These are phyloP conservation scores for Ptilonorhynchus violaceus DNA, from an alignment of 2,113 vertebrate species.

Conservation along the genomic window DNA sequence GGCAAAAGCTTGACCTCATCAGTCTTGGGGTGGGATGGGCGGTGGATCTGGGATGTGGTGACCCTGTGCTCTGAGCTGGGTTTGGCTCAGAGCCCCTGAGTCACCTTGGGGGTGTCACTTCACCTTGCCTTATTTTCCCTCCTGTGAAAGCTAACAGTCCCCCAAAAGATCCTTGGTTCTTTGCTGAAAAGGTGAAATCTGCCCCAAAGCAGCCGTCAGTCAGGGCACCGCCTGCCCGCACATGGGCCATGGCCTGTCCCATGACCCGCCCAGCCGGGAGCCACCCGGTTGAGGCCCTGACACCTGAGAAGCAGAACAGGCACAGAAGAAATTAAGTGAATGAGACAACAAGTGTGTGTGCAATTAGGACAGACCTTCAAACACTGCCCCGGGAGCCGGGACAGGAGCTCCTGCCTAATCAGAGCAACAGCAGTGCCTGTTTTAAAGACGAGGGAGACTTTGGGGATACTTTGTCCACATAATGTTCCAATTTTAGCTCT, in stretches of 20 bases:
- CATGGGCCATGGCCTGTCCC: neutral
- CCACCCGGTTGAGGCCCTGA: neutral
- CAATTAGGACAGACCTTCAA: conserved; percentile 3
- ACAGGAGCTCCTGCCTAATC: neutral
- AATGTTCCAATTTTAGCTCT: conserved; percentile 65
- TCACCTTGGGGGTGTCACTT: neutral
- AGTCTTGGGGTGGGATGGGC: neutral
- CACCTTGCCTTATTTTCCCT: neutral
- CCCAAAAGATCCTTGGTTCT: fast-evolving
- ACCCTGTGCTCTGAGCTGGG: neutral
- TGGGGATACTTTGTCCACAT: conserved; percentile 48
- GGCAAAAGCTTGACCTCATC: neutral
- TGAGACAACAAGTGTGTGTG: neutral
- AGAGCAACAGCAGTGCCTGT: neutral
- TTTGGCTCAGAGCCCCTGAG: neutral
- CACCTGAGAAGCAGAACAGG: conserved; percentile 23
- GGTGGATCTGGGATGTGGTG: neutral
- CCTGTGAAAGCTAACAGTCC: neutral
- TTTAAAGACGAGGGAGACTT: conserved; percentile 19
- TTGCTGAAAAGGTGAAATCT: neutral
- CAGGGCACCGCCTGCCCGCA: fast-evolving
- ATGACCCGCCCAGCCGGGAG: neutral
- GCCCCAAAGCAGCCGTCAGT: fast-evolving
- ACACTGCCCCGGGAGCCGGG: neutral
- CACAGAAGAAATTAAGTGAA: conserved; percentile 36